phyloP scores from a whole-genome alignment of 2,113 vertebrate species.

The Aleadryas rufinucha region DNA sequence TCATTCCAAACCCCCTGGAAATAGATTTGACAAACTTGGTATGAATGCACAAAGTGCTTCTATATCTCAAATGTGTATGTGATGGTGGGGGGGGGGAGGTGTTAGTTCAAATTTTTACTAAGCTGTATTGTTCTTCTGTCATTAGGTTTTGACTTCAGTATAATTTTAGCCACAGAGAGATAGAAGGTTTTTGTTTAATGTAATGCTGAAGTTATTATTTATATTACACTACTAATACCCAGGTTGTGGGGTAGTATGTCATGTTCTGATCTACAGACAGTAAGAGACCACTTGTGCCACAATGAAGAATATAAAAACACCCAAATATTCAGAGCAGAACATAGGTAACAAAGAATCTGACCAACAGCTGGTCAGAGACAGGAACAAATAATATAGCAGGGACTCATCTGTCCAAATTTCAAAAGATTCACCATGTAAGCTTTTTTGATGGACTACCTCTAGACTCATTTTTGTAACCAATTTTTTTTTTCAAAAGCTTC shows the following conservation, averaged over 20 bases:
- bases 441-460: neutral
- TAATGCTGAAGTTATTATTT: neutral
- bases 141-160: neutral
- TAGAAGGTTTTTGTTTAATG: neutral
- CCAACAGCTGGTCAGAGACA: neutral
- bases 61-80: neutral
- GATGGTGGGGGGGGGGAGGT: rapidly evolving
- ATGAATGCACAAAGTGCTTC: neutral
- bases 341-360: neutral
- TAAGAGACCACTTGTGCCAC: neutral
- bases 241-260: neutral
- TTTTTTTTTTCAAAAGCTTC: neutral
- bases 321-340: neutral
- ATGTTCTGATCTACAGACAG: neutral
- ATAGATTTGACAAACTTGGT: neutral
- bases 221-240: neutral
- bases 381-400: neutral
- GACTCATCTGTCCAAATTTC: neutral
- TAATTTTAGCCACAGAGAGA: neutral
- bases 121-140: neutral
- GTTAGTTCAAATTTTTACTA: neutral
- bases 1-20: neutral
- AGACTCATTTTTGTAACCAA: neutral
- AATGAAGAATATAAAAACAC: neutral
- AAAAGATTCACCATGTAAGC: neutral